Base-by-base conservation (phyloP, 2,113 vertebrate species). In the Dasypus novemcinctus region DNA sequence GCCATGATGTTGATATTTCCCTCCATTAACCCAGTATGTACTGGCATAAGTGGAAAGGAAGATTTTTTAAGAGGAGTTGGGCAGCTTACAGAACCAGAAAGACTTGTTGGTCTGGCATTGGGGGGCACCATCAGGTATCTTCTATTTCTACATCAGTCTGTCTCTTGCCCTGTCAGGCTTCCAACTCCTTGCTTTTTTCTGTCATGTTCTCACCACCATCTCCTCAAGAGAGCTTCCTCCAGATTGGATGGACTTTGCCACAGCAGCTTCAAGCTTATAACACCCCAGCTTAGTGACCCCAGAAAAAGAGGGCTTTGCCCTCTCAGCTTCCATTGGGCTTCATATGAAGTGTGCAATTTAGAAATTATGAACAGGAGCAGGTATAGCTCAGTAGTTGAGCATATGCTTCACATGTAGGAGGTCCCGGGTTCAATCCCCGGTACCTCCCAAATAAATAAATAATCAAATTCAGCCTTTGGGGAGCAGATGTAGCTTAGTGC, bases 11-110 rank as follows among this genome's bases (percentile, higher is more conserved):
- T 54, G 36, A 52, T 43, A 0, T 90, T 57, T 23, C 38, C 23
- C 31, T 63, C 61, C n/a, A 8, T 5, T 54, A 52, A 43, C 36
- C 54, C 38, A 15, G 43, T 36, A 79, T 41, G 6, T 18, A 9
- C 63, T 38, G 10, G 31, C 38, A 11, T 29, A 49, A 52, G 6
- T 68, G 38, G 64, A 31, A 54, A 46, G 64, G 52, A 41, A 84
- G 69, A 4, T n/a, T 74, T 93, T 31, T 2, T 18, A 80, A 57
- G 21, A 66, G 38, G 21, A 82, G 18, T 27, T n/a, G 12, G 21
- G 64, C 27, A 76, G 74, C 21, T 81, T 54, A 80, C 27, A 85
- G 38, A 95, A 59, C 81, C 59, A 80, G 94, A 80, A 83, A 80
- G 43, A 79, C 94, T 25, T 36, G 87, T 68, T 2, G 0, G 1